Evolutionary conservation across 2,888 invertebrate genomes (phyloP), one percentile per base, ranked within the genome.

Genomic region (Dasypolia templi): DNA sequence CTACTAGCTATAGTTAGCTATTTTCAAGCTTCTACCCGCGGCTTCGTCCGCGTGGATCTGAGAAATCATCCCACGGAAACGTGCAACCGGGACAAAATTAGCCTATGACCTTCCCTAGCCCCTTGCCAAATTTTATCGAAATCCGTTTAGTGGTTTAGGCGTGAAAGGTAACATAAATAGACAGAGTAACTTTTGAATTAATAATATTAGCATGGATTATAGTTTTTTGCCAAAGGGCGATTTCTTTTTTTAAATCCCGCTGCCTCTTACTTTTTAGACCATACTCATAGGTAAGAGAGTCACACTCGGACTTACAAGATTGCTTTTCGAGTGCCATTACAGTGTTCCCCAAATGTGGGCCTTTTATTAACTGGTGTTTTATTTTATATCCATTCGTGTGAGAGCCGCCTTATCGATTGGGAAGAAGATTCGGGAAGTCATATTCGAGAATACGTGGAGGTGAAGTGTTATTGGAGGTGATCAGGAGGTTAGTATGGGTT

Each of bases 271-370:
- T 0, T 9, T 72, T 88, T 90, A 49, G 0, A 53, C 91, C 89
- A 81, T 63, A 81, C 69, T 78, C 75, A 88, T 87, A 91, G 89
- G 89, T 86, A 89, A 88, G 85, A 90, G 91, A 89, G 87, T 89
- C 89, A 89, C 90, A 90, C 91, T 94, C 89, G 91, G 92, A 91
- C 93, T 91, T 91, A 91, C 93, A 94, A 94, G 95, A 95, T 95
- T 95, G 94, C 94, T 93, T 94, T 90, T 94, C 90, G 87, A 95
- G 95, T 92, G 90, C 93, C 92, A 94, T 95, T 94, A 69, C 88
- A 88, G 88, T 90, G 90, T 90, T 92, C 91, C 83, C 90, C 86
- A 92, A 94, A 94, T 92, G 92, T 89, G 91, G 86, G 89, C 90
- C 88, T 92, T 94, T 94, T 94, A 95, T 94, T 93, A 93, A 92